Percentiles rank a stretch among this genome's conserved stretches.
phyloP scores from a whole-genome alignment of 2,888 invertebrate species.

The Ennomos quercinarius region DNA sequence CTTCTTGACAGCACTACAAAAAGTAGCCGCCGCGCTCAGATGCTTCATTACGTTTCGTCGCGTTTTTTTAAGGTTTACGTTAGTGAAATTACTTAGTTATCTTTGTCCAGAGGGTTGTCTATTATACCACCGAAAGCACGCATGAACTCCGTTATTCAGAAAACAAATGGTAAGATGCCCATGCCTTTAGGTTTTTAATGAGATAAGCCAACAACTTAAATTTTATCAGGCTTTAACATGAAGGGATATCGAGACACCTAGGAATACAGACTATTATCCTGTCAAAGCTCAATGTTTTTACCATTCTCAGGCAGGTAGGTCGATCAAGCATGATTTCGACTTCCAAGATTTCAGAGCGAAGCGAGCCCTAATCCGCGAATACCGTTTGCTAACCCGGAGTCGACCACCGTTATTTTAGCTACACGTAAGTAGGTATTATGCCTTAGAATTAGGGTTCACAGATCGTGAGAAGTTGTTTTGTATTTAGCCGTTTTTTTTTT shows the following conservation, averaged over 20 bases:
- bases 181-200: constrained; percentile 1
- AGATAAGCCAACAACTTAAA: too few species aligned
- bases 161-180: constrained; percentile 40
- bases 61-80: constrained; percentile 33
- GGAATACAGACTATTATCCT: background rate
- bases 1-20: constrained; percentile 56
- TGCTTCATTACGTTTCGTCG: constrained; percentile 15
- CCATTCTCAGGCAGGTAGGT: background rate
- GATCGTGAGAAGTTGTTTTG: too few species aligned
- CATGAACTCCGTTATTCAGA: constrained; percentile 45
- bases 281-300: background rate
- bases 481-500: too few species aligned
- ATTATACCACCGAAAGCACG: constrained; percentile 49
- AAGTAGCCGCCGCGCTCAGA: constrained; percentile 45
- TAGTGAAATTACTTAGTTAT: constrained; percentile 58
- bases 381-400: constrained; percentile 54
- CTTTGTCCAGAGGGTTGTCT: constrained; percentile 31
- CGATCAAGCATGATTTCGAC: background rate
- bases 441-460: background rate
- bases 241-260: too few species aligned
- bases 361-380: constrained; percentile 49
- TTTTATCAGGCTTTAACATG: too few species aligned
- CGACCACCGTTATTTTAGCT: constrained; percentile 55
- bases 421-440: constrained; percentile 7
- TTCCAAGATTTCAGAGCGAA: constrained; percentile 28